phyloP scores from a whole-genome alignment of 1,140 invertebrate species.

The Calephelis nemesis region DNA sequence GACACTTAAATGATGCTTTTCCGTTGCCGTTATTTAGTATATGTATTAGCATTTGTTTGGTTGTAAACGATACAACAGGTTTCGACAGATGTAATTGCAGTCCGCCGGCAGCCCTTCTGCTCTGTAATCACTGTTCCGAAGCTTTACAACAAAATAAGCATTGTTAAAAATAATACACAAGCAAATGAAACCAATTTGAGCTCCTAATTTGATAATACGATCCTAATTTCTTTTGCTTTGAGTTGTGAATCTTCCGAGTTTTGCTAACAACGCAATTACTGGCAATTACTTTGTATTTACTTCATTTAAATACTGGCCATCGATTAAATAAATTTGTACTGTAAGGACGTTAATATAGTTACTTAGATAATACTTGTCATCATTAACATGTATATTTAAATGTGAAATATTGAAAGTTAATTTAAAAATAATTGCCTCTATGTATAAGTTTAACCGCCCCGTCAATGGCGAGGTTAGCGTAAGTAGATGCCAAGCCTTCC shows the following conservation, averaged over 20 bases:
- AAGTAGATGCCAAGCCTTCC: no score
- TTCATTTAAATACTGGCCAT: background rate
- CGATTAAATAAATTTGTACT: background rate
- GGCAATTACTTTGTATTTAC: background rate
- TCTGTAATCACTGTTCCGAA: constrained; percentile 37
- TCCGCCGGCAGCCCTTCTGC: constrained; percentile 28
- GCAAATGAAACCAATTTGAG: constrained; percentile 37
- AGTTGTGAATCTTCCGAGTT: background rate
- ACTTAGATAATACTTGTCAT: background rate
- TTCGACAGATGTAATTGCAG: constrained; percentile 41
- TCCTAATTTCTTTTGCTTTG: constrained; percentile 38
- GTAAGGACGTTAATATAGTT: background rate
- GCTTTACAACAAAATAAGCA: constrained; percentile 40
- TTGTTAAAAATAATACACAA: constrained; percentile 34
- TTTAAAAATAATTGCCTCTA: no score
- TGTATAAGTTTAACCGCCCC: no score
- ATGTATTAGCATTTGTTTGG: constrained; percentile 23
- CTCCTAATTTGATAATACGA: constrained; percentile 42
- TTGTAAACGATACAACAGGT: constrained; percentile 32
- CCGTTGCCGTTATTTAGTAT: background rate
- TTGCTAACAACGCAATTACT: background rate
- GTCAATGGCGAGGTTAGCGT: no score
- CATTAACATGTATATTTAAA: no score
- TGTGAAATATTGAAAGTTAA: no score
- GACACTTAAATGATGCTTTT: background rate